Base-by-base conservation (phyloP, 1,140 invertebrate species). In the Galleria mellonella region DNA sequence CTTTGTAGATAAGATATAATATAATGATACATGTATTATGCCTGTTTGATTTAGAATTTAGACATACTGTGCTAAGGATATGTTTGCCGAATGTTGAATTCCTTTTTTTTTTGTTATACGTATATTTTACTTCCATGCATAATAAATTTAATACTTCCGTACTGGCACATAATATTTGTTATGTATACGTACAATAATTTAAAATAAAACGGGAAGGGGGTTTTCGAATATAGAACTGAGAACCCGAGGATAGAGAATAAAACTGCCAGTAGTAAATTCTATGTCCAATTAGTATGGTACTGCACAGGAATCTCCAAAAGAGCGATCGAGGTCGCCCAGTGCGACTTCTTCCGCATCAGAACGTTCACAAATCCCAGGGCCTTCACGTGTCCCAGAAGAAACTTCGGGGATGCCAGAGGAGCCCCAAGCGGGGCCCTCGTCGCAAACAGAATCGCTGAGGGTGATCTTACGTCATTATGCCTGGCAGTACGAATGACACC, bases 401-500 rank as follows among this genome's bases (percentile, higher is more conserved):
- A 56, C 41, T 44, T 64, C 69, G 9, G 50, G 29, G 53, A 33
- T 60, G 17, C 54, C 53, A 31, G 69, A 67, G 51, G 72, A 71
- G 43, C 62, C 75, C 51, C 51, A 67, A 61, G 59, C 75, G 47
- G 76, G 76, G 14, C 59, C 70, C 54, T 83, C 79, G 40, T 50
- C 64, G 15, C 57, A 61, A 62, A 42, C 66, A 47, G 64, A 74
- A 65, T 42, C 75, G 66, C 62, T 72, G 73, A 79, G 72, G 81
- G 81, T 84, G 77, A 82, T 68, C 73, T 68, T 68, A 73, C 65
- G 65, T 74, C 74, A 72, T 78, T 81, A 72, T 83, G 76, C 74
- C 79, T 81, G 74, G 75, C 76, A 79, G 77, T 82, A 82, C 77
- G 81, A 79, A 77, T 74, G 70, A 82, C 81, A 81, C 75, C 71